A percentile compares a stretch with the other conserved stretches of the same genome.
These are phyloP conservation scores for Eueremaeus valkanovi DNA, from an alignment of 2,888 invertebrate species.

Conservation along the genomic window DNA sequence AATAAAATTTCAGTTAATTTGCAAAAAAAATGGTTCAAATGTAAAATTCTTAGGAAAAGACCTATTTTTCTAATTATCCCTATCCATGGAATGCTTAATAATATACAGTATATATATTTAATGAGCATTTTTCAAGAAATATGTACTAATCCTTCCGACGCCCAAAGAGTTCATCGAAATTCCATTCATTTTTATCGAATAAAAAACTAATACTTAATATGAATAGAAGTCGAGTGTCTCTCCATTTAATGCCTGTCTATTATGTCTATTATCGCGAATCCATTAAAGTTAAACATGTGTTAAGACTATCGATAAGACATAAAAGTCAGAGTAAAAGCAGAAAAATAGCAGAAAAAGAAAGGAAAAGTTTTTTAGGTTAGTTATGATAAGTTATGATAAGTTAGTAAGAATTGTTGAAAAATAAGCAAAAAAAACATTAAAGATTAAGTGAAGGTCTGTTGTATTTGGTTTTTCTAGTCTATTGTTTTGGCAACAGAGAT, in stretches of 20 bases:
- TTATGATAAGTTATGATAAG: neutral
- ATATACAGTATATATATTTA: neutral
- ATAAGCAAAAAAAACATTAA: neutral
- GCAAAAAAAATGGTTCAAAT: neutral
- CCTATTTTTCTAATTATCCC: neutral
- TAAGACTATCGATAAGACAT: neutral
- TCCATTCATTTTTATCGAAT: neutral
- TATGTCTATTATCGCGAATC: neutral
- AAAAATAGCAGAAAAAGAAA: neutral
- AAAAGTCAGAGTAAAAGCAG: neutral
- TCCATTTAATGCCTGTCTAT: neutral
- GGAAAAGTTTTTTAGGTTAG: neutral
- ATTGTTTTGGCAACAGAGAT: conserved; percentile 9
- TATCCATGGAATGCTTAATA: neutral
- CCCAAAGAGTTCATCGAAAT: neutral
- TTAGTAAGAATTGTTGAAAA: neutral
- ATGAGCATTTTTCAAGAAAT: neutral
- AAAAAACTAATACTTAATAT: neutral
- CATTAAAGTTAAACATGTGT: neutral
- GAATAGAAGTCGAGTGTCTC: neutral
- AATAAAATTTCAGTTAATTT: no score
- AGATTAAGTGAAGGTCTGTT: neutral
- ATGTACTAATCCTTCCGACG: neutral
- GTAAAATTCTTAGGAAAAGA: neutral
- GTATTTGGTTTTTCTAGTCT: neutral